phyloP scores from a whole-genome alignment of 2,797 vertebrate species.

The Gallinago nigripennis region DNA sequence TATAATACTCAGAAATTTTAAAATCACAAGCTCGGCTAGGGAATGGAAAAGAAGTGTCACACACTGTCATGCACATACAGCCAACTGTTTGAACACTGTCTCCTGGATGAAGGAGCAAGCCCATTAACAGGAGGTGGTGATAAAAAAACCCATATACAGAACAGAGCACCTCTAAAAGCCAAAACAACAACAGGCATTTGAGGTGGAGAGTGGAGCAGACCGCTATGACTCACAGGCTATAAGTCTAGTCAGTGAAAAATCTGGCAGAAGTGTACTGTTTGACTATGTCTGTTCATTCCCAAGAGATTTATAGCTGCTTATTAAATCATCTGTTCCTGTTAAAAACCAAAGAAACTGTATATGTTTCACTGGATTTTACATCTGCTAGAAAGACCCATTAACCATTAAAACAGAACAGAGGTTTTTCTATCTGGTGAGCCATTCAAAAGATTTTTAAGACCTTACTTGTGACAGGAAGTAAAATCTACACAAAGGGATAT shows the following conservation, averaged over 20 bases:
- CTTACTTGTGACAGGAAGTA: not conserved
- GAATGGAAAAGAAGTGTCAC: not conserved
- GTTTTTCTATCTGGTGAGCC: not conserved
- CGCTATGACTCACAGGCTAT: conserved; percentile 26
- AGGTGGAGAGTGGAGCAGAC: conserved; percentile 38
- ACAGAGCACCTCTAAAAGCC: not conserved
- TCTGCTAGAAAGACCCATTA: conserved; percentile 27
- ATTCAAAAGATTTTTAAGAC: not conserved
- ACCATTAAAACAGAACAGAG: not conserved
- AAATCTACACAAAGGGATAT: not conserved
- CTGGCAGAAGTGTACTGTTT: conserved; percentile 35
- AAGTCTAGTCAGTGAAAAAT: conserved; percentile 54
- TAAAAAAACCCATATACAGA: not conserved
- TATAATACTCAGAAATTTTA: not conserved
- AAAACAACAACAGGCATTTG: conserved; percentile 20
- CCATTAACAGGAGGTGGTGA: not conserved
- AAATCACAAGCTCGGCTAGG: not conserved
- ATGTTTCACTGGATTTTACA: conserved; percentile 38
- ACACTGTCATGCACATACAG: not conserved
- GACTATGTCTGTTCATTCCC: conserved; percentile 38
- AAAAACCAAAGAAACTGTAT: conserved; percentile 34
- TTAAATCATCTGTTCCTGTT: conserved; percentile 61
- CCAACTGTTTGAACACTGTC: not conserved
- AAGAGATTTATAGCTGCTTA: conserved; percentile 56
- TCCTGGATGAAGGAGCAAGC: not conserved